phyloP scores from a whole-genome alignment of 2,888 invertebrate species.

The Sinodicranocentrus sp. region DNA sequence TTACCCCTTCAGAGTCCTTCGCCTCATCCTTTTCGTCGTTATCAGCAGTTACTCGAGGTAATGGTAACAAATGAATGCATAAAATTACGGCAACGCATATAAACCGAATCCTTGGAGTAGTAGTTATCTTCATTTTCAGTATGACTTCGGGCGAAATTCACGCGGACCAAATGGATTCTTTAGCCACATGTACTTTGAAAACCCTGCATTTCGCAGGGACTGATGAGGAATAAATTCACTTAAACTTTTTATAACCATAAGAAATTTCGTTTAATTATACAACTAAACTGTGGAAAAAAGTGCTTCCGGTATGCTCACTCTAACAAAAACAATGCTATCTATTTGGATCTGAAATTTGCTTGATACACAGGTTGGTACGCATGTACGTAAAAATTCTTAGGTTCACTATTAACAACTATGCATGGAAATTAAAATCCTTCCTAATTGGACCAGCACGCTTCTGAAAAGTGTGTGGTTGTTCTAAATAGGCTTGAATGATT shows the following conservation, averaged over 20 bases:
- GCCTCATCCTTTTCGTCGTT: conserved; percentile 10
- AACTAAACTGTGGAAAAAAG: background rate
- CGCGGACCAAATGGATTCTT: background rate
- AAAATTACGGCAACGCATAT: background rate
- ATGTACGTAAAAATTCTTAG: too few relatives aligned
- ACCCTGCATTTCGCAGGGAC: background rate
- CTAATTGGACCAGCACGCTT: conserved; percentile 13
- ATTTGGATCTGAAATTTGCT: too few relatives aligned
- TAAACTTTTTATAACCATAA: too few relatives aligned
- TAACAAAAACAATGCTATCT: too few relatives aligned
- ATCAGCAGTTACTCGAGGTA: background rate
- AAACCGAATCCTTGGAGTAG: background rate
- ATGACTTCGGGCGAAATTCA: background rate
- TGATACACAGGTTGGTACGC: too few relatives aligned
- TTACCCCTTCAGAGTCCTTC: background rate
- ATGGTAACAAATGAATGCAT: background rate
- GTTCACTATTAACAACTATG: too few relatives aligned
- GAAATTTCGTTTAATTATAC: background rate
- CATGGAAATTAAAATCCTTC: background rate
- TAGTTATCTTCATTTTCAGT: background rate
- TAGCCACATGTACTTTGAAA: background rate
- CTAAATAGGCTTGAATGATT: background rate
- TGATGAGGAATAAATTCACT: too few relatives aligned
- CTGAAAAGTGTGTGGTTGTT: conserved; percentile 6
- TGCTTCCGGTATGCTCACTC: too few relatives aligned